phyloP scores from a whole-genome alignment of 2,888 invertebrate species.

The Lutraria lutraria region DNA sequence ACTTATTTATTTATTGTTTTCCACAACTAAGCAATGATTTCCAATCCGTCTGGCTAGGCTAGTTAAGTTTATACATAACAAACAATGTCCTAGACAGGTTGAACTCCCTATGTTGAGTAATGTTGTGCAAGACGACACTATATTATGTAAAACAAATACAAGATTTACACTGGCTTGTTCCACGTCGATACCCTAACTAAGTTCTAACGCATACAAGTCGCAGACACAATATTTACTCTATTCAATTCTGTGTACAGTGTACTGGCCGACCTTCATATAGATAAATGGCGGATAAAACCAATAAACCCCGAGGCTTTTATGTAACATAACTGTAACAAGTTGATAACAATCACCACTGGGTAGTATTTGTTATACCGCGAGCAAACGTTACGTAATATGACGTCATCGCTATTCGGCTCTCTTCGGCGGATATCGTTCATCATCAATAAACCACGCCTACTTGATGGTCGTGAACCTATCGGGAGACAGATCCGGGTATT shows the following conservation, averaged over 20 bases:
- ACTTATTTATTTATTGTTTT: no score
- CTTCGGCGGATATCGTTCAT: conserved; percentile 55
- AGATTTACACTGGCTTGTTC: conserved; percentile 20
- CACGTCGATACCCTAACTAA: conserved; percentile 38
- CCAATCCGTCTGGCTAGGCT: background rate
- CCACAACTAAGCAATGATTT: background rate
- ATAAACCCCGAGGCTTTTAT: conserved; percentile 51
- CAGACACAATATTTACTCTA: conserved; percentile 42
- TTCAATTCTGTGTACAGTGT: conserved; percentile 27
- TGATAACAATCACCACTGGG: conserved; percentile 61
- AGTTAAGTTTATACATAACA: background rate
- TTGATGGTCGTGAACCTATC: conserved; percentile 41
- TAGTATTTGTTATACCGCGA: conserved; percentile 52
- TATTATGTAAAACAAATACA: conserved; percentile 41
- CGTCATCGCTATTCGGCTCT: conserved; percentile 41
- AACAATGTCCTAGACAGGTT: conserved; percentile 25
- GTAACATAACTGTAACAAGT: conserved; percentile 53
- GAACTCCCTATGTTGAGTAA: background rate
- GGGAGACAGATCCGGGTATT: conserved; percentile 24
- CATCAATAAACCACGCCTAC: conserved; percentile 26
- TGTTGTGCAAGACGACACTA: conserved; percentile 11
- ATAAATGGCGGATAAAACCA: conserved; percentile 35
- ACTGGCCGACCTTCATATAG: conserved; percentile 53
- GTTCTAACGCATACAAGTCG: conserved; percentile 26
- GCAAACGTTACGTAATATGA: conserved; percentile 58